These are phyloP conservation scores for Syndactyla subalaris DNA, from an alignment of 2,797 vertebrate species.

Conservation along the genomic window DNA sequence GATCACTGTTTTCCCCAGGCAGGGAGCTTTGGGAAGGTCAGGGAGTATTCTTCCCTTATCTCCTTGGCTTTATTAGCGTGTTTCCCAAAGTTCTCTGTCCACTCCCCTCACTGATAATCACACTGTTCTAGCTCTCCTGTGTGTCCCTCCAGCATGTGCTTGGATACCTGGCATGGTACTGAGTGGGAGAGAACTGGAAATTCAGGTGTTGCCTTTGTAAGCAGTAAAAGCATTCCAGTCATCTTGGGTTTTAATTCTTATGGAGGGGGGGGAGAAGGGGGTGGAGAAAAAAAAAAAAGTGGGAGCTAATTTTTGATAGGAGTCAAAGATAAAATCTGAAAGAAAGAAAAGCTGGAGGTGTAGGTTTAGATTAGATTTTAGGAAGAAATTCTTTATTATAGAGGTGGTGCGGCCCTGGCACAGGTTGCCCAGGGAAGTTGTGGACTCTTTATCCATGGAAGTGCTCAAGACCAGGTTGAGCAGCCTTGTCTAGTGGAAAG, in stretches of 20 bases:
- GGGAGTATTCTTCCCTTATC: neutral
- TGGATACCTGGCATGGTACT: neutral
- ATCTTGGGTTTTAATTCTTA: accelerated
- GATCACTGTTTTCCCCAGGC: neutral
- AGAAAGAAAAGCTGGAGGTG: neutral
- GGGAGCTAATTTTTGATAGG: neutral
- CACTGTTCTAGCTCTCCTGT: neutral
- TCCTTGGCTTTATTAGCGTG: neutral
- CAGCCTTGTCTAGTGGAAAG: neutral
- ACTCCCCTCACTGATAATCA: neutral
- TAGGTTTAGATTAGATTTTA: neutral
- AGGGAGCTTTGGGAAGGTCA: neutral
- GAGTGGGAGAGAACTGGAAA: neutral
- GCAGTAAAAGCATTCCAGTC: neutral
- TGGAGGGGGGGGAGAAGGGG: too few relatives aligned
- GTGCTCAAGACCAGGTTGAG: neutral
- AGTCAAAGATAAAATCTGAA: neutral
- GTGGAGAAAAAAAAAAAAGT: neutral
- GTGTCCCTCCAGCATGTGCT: neutral
- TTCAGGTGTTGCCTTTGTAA: neutral
- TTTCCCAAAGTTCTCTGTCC: neutral
- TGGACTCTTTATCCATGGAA: neutral
- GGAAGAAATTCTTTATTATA: neutral
- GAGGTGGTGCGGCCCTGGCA: neutral
- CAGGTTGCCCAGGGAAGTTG: neutral